Conservation (phyloP, 2,888 invertebrate species). For the Standfussiana lucernea region DNA sequence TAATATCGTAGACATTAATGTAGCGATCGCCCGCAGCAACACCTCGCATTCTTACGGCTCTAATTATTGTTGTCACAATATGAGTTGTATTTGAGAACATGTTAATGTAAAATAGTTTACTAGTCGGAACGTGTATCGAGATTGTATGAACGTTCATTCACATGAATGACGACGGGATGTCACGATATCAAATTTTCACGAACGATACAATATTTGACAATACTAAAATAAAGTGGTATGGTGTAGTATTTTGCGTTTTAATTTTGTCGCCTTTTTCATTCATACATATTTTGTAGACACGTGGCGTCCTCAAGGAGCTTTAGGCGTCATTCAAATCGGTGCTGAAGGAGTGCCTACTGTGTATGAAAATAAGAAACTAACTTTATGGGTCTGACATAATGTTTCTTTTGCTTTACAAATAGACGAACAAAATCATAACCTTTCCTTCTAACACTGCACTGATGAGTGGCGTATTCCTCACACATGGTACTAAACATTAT, state of each 20-base stretch:
- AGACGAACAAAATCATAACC: no score
- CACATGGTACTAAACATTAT: no score
- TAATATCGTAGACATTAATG: slow-evolving; percentile 41
- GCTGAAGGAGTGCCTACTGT: not conserved
- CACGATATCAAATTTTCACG: slow-evolving; percentile 42
- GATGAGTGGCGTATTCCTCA: no score
- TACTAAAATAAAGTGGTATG: slow-evolving; percentile 87
- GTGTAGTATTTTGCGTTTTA: slow-evolving; percentile 78
- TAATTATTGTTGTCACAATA: slow-evolving; percentile 53
- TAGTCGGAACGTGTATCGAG: slow-evolving; percentile 27
- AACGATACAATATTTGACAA: slow-evolving; percentile 84
- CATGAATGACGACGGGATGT: slow-evolving; percentile 40
- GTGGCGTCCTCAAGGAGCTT: not conserved
- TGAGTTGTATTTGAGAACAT: slow-evolving; percentile 46
- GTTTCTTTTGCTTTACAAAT: no score
- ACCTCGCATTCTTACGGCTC: slow-evolving; percentile 46
- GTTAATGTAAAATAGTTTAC: slow-evolving; percentile 17
- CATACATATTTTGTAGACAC: not conserved
- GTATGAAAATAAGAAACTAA: not conserved
- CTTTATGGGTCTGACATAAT: not conserved
- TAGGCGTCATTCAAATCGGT: not conserved
- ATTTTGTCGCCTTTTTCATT: slow-evolving; percentile 17
- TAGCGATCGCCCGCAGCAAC: slow-evolving; percentile 37
- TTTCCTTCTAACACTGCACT: no score
- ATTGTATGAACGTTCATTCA: slow-evolving; percentile 34